Base-by-base conservation (phyloP, 2,888 invertebrate species). In the Ophion ventricosus region DNA sequence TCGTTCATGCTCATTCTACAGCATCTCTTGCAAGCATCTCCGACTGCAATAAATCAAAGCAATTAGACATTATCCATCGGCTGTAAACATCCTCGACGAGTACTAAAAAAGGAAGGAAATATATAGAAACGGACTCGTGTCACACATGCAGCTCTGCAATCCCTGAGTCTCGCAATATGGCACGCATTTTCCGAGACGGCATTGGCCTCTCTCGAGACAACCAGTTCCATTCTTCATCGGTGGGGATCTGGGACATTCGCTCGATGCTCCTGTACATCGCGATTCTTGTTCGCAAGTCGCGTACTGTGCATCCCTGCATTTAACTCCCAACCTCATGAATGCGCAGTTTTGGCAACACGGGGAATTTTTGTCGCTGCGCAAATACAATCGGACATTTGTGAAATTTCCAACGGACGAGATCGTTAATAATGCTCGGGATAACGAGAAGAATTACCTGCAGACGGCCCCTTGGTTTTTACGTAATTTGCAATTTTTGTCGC, bases 81-180 rank as follows among this genome's bases (percentile, higher is more conserved):
- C 2, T 23, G 26, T 63, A 20, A 26, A 59, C 35, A 11, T n/a
- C 7, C 64, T 29, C 10, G n/a, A 59, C 23, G 17, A 23, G 26
- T 20, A 25, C 0, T 0, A 14, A 7, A 10, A 23, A 1, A 23
- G 11, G 20, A 43, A 11, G 1, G 4, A 40, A 72, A 40, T 57
- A 59, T 25, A 7, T 14, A 4, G 29, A 63, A 78, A 93, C 95
- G 93, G 93, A 97, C 97, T 97, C 88, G 97, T 97, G 92, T 98
- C 98, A 93, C 99, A 99, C 97, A 99, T 98, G 95, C 99, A 99
- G 92, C 98, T 98, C 93, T 97, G 97, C 92, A 97, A 94, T 72
- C 97, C 97, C 92, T 98, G 97, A 23, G 98, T 98, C 94, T 99
- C 98, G 93, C 99, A 99, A 93, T 97, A 99, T 0, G 99, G 98